These are phyloP conservation scores for Colletes collaris DNA, from an alignment of 2,888 invertebrate species.

Conservation along the genomic window DNA sequence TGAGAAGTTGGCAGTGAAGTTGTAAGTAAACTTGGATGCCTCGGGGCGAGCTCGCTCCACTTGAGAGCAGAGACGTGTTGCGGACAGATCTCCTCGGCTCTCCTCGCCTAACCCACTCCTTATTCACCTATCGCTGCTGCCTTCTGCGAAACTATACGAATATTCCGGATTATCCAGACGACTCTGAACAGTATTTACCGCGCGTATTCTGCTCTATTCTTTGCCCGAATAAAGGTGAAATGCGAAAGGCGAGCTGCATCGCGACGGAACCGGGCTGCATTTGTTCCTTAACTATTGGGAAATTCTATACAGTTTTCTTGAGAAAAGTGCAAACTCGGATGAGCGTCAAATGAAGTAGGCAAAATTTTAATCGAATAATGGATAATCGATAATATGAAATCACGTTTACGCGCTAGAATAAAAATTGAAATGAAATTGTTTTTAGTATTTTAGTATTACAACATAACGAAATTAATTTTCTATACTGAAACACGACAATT, in stretches of 20 bases:
- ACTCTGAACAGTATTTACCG: conserved; percentile 52
- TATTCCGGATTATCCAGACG: conserved; percentile 75
- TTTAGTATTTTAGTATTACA: too few species aligned
- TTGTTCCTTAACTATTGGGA: background rate
- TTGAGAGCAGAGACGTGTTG: conserved; percentile 83
- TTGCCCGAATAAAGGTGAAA: background rate
- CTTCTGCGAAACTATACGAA: conserved; percentile 74
- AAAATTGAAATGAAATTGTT: too few species aligned
- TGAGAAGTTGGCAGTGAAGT: conserved; percentile 83
- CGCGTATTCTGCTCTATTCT: conserved; percentile 4
- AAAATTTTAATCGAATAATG: too few species aligned
- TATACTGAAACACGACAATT: background rate
- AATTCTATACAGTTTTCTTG: background rate
- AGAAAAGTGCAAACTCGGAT: background rate
- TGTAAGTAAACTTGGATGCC: conserved; percentile 83
- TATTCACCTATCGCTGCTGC: conserved; percentile 60
- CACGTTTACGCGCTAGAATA: too few species aligned
- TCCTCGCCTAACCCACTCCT: conserved; percentile 68
- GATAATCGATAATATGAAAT: too few species aligned
- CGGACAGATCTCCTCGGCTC: conserved; percentile 80
- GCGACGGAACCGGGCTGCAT: background rate
- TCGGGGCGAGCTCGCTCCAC: conserved; percentile 78
- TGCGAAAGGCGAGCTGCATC: background rate
- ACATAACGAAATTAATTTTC: conserved; percentile 1
- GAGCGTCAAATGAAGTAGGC: too few species aligned